Evolutionary conservation across 1,140 invertebrate species (phyloP).

Genomic region (Drosophila arizonae): DNA sequence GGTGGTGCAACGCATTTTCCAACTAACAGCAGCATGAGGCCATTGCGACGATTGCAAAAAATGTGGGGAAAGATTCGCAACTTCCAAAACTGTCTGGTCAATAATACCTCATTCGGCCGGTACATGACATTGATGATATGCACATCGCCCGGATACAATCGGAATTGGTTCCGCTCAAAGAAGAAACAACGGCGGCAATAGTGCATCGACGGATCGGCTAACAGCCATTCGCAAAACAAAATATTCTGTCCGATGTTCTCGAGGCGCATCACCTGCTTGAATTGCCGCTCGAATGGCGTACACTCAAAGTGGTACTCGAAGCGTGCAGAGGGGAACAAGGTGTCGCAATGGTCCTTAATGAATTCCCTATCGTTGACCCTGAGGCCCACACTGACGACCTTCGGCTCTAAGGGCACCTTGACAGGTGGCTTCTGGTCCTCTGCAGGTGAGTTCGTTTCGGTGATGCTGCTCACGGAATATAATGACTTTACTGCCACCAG

Average conservation of each 20-base stretch:
- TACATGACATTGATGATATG: slow-evolving; percentile 39
- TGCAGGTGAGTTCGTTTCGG: neutral
- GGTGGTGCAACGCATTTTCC: slow-evolving; percentile 49
- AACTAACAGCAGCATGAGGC: slow-evolving; percentile 18
- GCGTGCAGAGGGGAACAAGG: neutral
- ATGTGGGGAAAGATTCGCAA: slow-evolving; percentile 53
- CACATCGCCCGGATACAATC: slow-evolving; percentile 52
- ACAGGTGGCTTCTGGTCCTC: too few species aligned
- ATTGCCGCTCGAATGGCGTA: slow-evolving; percentile 44
- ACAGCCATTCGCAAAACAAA: slow-evolving; percentile 54
- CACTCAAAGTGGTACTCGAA: slow-evolving; percentile 42
- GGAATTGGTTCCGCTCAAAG: slow-evolving; percentile 27
- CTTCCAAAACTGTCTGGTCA: slow-evolving; percentile 32
- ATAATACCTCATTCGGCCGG: slow-evolving; percentile 37
- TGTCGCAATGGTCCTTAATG: neutral
- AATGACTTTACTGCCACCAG: slow-evolving; percentile 14
- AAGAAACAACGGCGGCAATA: slow-evolving; percentile 22
- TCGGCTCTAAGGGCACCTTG: neutral
- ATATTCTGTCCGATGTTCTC: slow-evolving; percentile 60
- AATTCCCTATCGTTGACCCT: slow-evolving; percentile 49
- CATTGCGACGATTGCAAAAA: slow-evolving; percentile 18
- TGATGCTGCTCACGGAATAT: slow-evolving; percentile 29
- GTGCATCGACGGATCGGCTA: neutral
- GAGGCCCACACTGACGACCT: slow-evolving; percentile 2
- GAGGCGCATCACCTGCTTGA: slow-evolving; percentile 49